These are phyloP conservation scores for Elysia crispata DNA, from an alignment of 2,888 invertebrate genomes.

Conservation along the genomic window DNA sequence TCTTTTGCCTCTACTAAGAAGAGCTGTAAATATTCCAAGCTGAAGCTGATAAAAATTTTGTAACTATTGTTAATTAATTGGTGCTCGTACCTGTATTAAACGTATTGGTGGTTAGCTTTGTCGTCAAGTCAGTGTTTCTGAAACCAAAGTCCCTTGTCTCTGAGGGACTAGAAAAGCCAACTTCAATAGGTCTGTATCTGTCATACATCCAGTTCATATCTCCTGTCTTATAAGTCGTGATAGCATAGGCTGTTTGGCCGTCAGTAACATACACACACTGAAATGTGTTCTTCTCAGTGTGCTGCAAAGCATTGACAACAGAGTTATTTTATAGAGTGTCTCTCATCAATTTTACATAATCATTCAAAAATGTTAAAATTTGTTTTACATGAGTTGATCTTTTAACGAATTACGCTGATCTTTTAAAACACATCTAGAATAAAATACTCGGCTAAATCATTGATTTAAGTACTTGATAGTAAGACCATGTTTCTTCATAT, in stretches of 20 bases:
- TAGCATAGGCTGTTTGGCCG: background rate
- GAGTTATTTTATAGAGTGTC: too few species aligned
- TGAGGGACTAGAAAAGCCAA: background rate
- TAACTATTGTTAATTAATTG: background rate
- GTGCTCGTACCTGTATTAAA: background rate
- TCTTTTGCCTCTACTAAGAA: too few species aligned
- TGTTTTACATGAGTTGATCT: too few species aligned
- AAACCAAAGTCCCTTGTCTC: slow-evolving; percentile 3
- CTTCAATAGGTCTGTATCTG: background rate
- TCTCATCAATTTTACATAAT: too few species aligned
- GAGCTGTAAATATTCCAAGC: too few species aligned
- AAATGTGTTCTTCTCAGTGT: slow-evolving; percentile 9
- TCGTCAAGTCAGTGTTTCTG: background rate
- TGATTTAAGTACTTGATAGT: too few species aligned
- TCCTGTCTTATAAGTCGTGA: slow-evolving; percentile 2
- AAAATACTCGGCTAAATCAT: too few species aligned
- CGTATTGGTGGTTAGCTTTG: background rate
- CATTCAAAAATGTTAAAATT: too few species aligned
- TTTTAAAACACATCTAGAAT: too few species aligned
- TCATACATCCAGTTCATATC: slow-evolving; percentile 17
- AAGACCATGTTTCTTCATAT: too few species aligned
- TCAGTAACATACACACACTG: slow-evolving; percentile 12
- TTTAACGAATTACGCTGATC: too few species aligned
- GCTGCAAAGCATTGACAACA: slow-evolving; percentile 2
- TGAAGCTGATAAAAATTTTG: too few species aligned